Conservation (phyloP, 2,113 vertebrate genomes). For the Myodes glareolus region DNA sequence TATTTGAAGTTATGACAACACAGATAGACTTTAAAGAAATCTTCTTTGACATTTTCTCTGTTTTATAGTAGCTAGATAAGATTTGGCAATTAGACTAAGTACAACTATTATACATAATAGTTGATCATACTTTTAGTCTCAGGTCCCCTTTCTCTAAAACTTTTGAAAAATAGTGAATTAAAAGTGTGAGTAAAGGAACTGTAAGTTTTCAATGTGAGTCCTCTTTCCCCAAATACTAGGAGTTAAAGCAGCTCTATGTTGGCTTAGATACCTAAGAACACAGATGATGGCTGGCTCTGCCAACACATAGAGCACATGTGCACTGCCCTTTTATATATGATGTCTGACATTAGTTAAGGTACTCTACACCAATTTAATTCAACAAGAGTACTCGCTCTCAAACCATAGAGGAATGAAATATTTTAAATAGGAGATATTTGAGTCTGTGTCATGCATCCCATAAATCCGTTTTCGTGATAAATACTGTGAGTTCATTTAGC, state of each 20-base stretch:
- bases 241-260: not conserved
- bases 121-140: not conserved
- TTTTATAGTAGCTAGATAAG: not conserved
- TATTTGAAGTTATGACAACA: not conserved
- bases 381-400: not conserved
- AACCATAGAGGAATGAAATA: not conserved
- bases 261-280: not conserved
- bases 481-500: not conserved
- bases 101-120: not conserved
- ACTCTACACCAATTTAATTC: not conserved
- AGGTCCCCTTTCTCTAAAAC: not conserved
- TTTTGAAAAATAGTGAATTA: not conserved
- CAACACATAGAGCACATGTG: not conserved
- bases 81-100: not conserved
- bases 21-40: not conserved
- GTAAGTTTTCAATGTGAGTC: not conserved
- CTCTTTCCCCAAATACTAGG: not conserved
- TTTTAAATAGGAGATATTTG: not conserved
- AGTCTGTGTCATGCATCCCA: not conserved
- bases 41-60: not conserved
- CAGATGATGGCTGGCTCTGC: not conserved
- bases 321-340: not conserved
- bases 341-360: not conserved
- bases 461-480: not conserved
- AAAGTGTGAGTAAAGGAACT: not conserved